These are phyloP conservation scores for Pteropus alecto DNA, from an alignment of 2,113 vertebrate species.

Conservation along the genomic window DNA sequence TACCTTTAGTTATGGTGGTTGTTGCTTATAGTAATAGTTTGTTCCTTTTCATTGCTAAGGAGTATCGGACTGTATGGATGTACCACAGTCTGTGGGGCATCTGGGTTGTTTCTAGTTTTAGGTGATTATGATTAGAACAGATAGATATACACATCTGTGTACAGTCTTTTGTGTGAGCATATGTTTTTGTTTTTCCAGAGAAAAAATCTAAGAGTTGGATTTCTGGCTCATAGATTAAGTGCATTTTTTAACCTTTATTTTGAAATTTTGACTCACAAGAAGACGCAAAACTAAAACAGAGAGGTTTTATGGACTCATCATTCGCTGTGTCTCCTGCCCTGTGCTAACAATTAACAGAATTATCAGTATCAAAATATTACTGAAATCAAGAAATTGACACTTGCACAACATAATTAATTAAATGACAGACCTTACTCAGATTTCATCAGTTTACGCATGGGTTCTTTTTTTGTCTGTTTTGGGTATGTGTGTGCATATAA, in stretches of 20 bases:
- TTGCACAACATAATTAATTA: neutral
- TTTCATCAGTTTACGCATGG: neutral
- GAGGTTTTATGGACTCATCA: neutral
- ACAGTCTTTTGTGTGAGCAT: neutral
- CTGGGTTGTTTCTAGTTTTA: neutral
- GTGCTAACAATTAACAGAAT: neutral
- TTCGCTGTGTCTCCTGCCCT: rapidly evolving
- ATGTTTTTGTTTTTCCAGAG: neutral
- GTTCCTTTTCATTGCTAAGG: neutral
- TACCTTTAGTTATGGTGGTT: neutral
- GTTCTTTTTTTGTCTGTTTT: neutral
- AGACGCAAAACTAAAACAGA: neutral
- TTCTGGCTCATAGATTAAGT: neutral
- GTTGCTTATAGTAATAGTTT: neutral
- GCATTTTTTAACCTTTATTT: neutral
- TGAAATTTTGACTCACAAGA: neutral
- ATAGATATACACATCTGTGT: neutral
- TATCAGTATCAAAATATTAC: neutral
- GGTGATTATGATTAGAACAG: neutral
- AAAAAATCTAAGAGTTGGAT: neutral
- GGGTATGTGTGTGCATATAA: neutral
- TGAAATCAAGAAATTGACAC: neutral
- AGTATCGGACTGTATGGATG: neutral
- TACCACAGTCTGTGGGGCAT: no score
- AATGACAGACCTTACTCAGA: neutral